A percentile compares a stretch with the other conserved stretches of the same genome.
Evolutionary conservation across 2,797 vertebrate species (phyloP).

Genomic region (Poeciliopsis gracilis): DNA sequence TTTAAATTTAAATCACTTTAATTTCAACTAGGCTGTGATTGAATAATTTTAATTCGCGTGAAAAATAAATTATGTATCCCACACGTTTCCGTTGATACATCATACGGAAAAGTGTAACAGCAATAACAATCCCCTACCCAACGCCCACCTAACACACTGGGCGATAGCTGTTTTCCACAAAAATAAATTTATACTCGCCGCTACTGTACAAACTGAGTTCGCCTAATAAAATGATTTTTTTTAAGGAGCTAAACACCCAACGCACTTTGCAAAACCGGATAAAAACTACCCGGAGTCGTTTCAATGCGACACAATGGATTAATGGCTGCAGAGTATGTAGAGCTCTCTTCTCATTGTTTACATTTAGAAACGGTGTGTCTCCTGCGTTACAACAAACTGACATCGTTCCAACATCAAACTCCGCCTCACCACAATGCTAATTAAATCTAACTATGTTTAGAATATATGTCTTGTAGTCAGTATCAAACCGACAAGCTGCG

Average conservation of each 20-base stretch:
- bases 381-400: slow-evolving; percentile 36
- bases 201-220: not conserved
- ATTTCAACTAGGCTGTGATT: accelerated
- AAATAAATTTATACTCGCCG: not conserved
- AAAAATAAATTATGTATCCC: not conserved
- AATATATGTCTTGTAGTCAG: slow-evolving; percentile 7
- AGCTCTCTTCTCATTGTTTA: slow-evolving; percentile 77
- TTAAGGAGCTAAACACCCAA: not conserved
- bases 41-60: not conserved
- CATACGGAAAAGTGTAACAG: slow-evolving; percentile 51
- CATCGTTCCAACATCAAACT: slow-evolving; percentile 32
- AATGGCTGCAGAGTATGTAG: slow-evolving; percentile 75
- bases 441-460: slow-evolving; percentile 10
- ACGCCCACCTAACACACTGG: slow-evolving; percentile 14
- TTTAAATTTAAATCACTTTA: accelerated
- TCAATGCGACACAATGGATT: slow-evolving; percentile 77
- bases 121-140: slow-evolving; percentile 51
- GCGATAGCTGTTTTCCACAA: not conserved
- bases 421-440: slow-evolving; percentile 12
- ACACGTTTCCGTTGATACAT: slow-evolving; percentile 48
- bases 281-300: slow-evolving; percentile 71
- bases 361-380: slow-evolving; percentile 62
- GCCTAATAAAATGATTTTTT: not conserved
- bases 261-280: slow-evolving; percentile 7
- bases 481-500: slow-evolving; percentile 29